Base-by-base conservation (phyloP, 2,113 vertebrate species). In the Pteronura brasiliensis region DNA sequence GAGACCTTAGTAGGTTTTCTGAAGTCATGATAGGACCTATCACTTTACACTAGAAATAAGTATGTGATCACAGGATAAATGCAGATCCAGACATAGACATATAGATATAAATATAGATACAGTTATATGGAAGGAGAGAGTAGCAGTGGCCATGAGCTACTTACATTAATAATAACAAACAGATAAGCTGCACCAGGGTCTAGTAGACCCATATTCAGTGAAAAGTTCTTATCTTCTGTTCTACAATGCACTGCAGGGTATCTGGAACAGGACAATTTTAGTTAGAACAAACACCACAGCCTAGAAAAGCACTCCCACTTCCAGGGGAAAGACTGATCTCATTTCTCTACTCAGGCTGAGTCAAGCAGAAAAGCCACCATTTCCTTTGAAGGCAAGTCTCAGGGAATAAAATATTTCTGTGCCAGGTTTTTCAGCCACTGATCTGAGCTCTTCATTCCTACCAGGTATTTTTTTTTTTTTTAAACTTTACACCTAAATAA, bases 111-210 rank as follows among this genome's bases (percentile, higher is more conserved):
- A 47, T 81, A 82, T 27, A 77, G 52, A 88, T 89, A 88, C 27
- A 89, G 67, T 52, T 90, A 39, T 7, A 69, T 52, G 27, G 34
- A 61, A 74, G 44, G 83, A 59, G 34, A 27, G 39, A 57, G 9
- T 65, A 3, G 42, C 23, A 44, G 12, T 71, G 5, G n/a, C 25
- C 31, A 34, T 88, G 47, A 96, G 49, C 47, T 98, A 98, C 99
- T 98, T 98, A 99, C 99, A 42, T 98, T 98, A 39, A 65, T 97
- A 93, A 99, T 98, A 82, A 99, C 97, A 90, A 99, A 1, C 0
- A 99, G 99, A 98, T 99, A 99, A 0, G 98, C 98, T 0, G 99
- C 99, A 21, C 99, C 99, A 4, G 99, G 99, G 97, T 99, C 99
- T 80, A 99, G 98, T 71, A 99, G 98, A 57, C 99, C 99, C 36